phyloP scores from a whole-genome alignment of 1,140 invertebrate genomes.

The Drosophila sulfurigaster region DNA sequence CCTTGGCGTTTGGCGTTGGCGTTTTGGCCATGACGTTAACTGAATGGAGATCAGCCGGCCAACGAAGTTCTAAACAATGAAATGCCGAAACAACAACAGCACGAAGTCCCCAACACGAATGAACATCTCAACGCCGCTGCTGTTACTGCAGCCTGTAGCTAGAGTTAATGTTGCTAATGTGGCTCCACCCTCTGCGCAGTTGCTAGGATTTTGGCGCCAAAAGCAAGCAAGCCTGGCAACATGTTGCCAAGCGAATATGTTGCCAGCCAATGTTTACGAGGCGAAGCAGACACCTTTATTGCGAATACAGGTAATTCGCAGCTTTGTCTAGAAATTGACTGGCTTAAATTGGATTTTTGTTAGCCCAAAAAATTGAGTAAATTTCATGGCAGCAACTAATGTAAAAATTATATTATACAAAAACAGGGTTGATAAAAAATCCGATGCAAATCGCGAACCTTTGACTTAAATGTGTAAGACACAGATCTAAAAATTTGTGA shows the following conservation, averaged over 20 bases:
- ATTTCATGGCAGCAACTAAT: neutral
- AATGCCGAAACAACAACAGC: slow-evolving; percentile 1
- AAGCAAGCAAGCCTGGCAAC: slow-evolving; percentile 40
- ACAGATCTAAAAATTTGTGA: no score
- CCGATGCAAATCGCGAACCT: no score
- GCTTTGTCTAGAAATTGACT: neutral
- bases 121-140: neutral
- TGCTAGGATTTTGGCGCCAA: slow-evolving; percentile 68
- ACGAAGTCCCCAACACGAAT: slow-evolving; percentile 39
- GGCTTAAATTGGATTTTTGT: no score
- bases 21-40: slow-evolving; percentile 14
- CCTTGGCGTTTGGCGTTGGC: slow-evolving; percentile 12
- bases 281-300: slow-evolving; percentile 10
- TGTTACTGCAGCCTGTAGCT: slow-evolving; percentile 13
- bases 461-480: no score
- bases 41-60: slow-evolving; percentile 69
- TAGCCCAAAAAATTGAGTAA: no score
- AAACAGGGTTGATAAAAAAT: no score
- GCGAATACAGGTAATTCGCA: slow-evolving; percentile 8
- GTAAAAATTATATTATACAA: no score
- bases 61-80: slow-evolving; percentile 43
- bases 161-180: neutral
- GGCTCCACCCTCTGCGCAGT: slow-evolving; percentile 54
- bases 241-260: slow-evolving; percentile 42
- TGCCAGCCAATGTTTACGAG: slow-evolving; percentile 14